These are phyloP conservation scores for Axinella damicornis DNA, from an alignment of 37 sponge, comb jelly and placozoan genomes.

Conservation along the genomic window DNA sequence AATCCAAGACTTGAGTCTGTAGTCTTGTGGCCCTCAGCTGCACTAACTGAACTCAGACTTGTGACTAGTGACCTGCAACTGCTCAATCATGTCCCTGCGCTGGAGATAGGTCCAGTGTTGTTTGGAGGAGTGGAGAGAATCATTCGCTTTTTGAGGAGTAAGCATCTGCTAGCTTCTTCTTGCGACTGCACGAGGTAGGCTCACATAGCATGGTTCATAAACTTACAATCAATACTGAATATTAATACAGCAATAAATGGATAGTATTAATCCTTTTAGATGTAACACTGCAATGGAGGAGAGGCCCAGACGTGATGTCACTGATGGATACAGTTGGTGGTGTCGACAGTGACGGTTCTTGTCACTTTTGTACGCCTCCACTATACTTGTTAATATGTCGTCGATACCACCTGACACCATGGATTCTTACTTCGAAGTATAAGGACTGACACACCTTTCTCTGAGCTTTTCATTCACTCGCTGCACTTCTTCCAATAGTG, in stretches of 20 bases:
- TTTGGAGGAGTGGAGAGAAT: slow-evolving; percentile 26
- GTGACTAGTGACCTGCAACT: neutral
- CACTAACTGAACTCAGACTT: no score
- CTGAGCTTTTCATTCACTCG: no score
- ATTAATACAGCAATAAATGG: neutral
- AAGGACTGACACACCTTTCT: no score
- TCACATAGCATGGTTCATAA: neutral
- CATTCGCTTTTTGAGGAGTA: neutral
- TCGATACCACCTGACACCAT: no score
- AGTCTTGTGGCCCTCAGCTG: no score
- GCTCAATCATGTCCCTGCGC: slow-evolving; percentile 13
- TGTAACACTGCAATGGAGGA: slow-evolving; percentile 18
- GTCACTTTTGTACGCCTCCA: no score
- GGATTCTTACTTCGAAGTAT: no score
- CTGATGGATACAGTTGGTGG: slow-evolving; percentile 48
- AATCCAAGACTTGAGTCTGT: no score
- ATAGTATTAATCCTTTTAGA: neutral
- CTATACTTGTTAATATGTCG: no score
- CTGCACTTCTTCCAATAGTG: no score
- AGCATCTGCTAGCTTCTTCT: neutral
- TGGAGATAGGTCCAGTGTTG: slow-evolving; percentile 24
- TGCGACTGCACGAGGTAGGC: slow-evolving; percentile 7
- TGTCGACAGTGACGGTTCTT: no score
- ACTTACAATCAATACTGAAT: neutral
- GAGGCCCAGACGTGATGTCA: slow-evolving; percentile 5